Conservation (phyloP, 2,888 invertebrate species). For the Conistra vaccinii region DNA sequence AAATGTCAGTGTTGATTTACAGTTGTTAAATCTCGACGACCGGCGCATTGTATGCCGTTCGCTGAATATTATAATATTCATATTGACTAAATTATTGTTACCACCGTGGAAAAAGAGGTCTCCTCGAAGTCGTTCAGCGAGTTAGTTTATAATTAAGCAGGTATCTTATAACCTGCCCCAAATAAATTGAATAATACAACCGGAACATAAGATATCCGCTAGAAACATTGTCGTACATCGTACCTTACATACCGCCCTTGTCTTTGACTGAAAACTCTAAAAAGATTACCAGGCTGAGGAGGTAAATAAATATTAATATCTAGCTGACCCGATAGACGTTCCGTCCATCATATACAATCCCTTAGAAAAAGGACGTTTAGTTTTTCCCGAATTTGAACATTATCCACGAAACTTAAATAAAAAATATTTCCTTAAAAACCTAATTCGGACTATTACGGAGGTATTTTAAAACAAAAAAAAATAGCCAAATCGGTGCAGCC, state of each 20-base stretch:
- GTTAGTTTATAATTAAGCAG: background rate
- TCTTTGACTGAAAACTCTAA: background rate
- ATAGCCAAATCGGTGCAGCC: background rate
- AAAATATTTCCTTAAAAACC: background rate
- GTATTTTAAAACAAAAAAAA: background rate
- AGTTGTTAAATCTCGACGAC: conserved; percentile 71
- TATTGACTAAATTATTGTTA: conserved; percentile 37
- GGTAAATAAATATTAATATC: too few relatives aligned
- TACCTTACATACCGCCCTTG: background rate
- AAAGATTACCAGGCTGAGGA: background rate
- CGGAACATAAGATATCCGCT: background rate
- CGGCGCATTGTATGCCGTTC: conserved; percentile 65
- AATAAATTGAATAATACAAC: background rate
- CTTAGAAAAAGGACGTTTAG: background rate
- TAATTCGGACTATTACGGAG: background rate
- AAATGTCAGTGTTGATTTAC: conserved; percentile 85
- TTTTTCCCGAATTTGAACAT: background rate
- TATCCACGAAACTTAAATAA: background rate
- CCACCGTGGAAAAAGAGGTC: background rate
- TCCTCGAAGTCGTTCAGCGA: background rate
- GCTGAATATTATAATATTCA: conserved; percentile 61
- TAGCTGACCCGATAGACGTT: background rate
- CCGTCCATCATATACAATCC: background rate
- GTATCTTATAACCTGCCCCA: background rate
- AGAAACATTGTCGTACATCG: background rate